Base-by-base conservation (phyloP, 1,140 invertebrate species). In the Leptinotarsa defecta region DNA sequence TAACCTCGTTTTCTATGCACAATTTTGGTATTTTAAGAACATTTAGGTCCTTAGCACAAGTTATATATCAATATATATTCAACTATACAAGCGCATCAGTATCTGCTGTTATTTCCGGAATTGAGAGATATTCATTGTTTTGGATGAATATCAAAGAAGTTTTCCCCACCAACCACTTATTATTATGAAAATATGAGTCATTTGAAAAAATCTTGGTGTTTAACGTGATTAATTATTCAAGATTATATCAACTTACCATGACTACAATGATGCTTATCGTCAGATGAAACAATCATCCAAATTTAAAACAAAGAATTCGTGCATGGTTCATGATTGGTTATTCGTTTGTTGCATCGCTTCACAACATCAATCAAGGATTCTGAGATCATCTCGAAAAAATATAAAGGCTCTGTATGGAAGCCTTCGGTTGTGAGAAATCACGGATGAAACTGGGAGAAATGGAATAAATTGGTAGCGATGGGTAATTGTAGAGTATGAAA, bases 331-430 rank as follows among this genome's bases (percentile, higher is more conserved):
- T 34, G 17, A 24, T 24, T 68, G 1, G 27, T 68, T 68, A 8
- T 68, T 68, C 19, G 17, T 68, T 27, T 24, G 17, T 27, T 34
- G 19, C 65, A 24, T n/a, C 13, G 27, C 43, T 11, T 34, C 13
- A 8, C 24, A 11, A 34, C 17, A 68, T 24, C 19, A 27, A 11
- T 43, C 24, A 68, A 68, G 65, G 65, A 34, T 68, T 68, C 65
- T 68, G 65, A 68, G 20, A 27, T 68, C 65, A 68, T 68, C 65
- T 68, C n/a, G 27, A 17, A n/a, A 22, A 15, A 20, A 34, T n/a
- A 19, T 17, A 57, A 19, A 27, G 17, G 65, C 19, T 4, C 27
- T 68, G 3, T 27, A 5, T n/a, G 17, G 52, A 57, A 57, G n/a
- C 52, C 52, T 57, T 57, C 24, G 20, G 4, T 68, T 68, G 27